Evolutionary conservation across 1,140 invertebrate genomes (phyloP).

Genomic region (Lamellibrachia luymesi): DNA sequence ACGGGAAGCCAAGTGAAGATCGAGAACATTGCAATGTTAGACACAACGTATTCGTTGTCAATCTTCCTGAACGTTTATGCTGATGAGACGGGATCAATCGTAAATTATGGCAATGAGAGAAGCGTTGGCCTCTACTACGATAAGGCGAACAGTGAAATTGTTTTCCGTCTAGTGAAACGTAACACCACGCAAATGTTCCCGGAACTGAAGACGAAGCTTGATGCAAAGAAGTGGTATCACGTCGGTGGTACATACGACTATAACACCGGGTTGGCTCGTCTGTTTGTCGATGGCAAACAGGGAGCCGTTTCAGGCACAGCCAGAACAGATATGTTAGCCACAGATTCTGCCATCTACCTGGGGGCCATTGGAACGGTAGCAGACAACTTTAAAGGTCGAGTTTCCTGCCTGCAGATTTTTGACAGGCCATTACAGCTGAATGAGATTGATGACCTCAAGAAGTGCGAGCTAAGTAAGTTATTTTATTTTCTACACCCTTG

Average conservation of each 20-base stretch:
- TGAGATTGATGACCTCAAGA: not conserved
- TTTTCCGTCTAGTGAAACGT: not conserved
- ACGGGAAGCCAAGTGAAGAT: not conserved
- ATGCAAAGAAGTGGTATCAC: not conserved
- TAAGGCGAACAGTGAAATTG: not conserved
- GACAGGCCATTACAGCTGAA: not conserved
- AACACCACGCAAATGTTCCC: not conserved
- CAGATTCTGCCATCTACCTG: not conserved
- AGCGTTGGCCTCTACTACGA: constrained; percentile 11
- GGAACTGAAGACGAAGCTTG: not conserved
- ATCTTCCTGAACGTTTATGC: not conserved
- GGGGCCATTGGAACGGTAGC: not conserved
- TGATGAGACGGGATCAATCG: not conserved
- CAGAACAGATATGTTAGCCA: not conserved
- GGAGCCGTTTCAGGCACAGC: not conserved
- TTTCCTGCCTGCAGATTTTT: constrained; percentile 4
- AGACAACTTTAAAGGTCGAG: constrained; percentile 2
- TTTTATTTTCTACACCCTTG: not conserved
- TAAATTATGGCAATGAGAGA: not conserved
- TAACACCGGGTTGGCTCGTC: not conserved
- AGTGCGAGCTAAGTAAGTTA: not conserved
- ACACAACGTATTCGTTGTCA: not conserved
- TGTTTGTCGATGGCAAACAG: not conserved
- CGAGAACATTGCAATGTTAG: not conserved
- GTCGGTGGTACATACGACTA: constrained; percentile 8